These are phyloP conservation scores for Heterodera schachtii DNA, from an alignment of 1,140 invertebrate genomes.

Conservation along the genomic window DNA sequence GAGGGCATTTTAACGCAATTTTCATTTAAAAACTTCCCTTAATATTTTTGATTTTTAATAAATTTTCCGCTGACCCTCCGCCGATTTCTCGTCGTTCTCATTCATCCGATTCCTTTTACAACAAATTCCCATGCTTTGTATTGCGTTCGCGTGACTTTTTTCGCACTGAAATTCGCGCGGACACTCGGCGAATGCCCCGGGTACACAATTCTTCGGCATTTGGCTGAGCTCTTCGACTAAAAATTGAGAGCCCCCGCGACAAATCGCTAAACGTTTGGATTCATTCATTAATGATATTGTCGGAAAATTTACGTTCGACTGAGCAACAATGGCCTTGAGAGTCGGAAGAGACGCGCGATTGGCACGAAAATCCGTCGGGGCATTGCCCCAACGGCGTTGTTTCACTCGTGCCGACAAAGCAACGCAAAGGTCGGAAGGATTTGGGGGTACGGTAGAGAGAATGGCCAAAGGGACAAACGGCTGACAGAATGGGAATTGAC, in stretches of 20 bases:
- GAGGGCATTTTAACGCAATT: too few species aligned
- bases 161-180: slow-evolving; percentile 54
- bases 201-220: slow-evolving; percentile 61
- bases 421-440: slow-evolving; percentile 56
- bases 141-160: slow-evolving; percentile 32
- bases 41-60: too few species aligned
- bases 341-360: slow-evolving; percentile 39
- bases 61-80: not conserved
- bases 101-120: slow-evolving; percentile 52
- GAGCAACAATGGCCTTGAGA: slow-evolving; percentile 63
- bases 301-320: slow-evolving; percentile 35
- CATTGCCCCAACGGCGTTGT: slow-evolving; percentile 14
- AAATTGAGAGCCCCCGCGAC: slow-evolving; percentile 56
- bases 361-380: slow-evolving; percentile 50
- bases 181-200: slow-evolving; percentile 56
- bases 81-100: slow-evolving; percentile 24
- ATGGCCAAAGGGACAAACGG: slow-evolving; percentile 58
- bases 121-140: slow-evolving; percentile 48
- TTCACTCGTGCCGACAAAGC: slow-evolving; percentile 36
- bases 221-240: slow-evolving; percentile 59
- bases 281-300: not conserved
- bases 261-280: slow-evolving; percentile 51
- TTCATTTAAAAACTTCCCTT: too few species aligned
- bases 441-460: slow-evolving; percentile 55
- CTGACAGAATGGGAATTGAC: slow-evolving; percentile 30